Evolutionary conservation across 1,140 invertebrate genomes (phyloP), one percentile per base, ranked within the genome.

Genomic region (Helicoverpa armigera): DNA sequence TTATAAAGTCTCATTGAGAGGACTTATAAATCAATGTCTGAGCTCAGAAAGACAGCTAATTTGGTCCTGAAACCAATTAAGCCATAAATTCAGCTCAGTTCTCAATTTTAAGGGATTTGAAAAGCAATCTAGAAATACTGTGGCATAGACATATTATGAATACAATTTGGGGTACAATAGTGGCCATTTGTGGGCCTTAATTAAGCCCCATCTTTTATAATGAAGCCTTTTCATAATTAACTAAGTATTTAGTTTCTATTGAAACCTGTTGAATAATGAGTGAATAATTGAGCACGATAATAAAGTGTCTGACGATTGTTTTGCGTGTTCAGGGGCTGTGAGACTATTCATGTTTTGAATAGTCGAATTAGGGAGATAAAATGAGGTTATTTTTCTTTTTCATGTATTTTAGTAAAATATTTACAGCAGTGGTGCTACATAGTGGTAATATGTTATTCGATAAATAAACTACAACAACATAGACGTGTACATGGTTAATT

Each of bases 181-280:
- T 54, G 11, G 13, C 13, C 23, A 73, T 56, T 73, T 35, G 51
- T 35, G 70, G 51, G 10, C 14, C 51, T 9, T 12, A 73, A 73
- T 58, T 73, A 43, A 73, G 70, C 70, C 16, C 35, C 51, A 54
- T 73, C 70, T 58, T 73, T 69, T 73, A 35, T 56, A 58, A 73
- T 58, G 53, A 73, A 73, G 53, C 29, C n/a, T 29, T 16, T 73
- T 73, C 63, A 67, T 67, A 70, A 70, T 70, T 70, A 70, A 70
- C 67, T 54, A 9, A 54, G 50, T 73, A 58, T 10, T 73, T 51
- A 73, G 70, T 56, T 73, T 73, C 51, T 11, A 73, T 73, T 56
- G 70, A 58, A 31, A 73, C 70, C 70, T 73, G 70, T 73, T 73
- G 70, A 73, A 73, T 73, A 73, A 73, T 73, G 23, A 16, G 53